Evolutionary conservation across 2,797 vertebrate genomes (phyloP).

Genomic region (Clarias fuscus): DNA sequence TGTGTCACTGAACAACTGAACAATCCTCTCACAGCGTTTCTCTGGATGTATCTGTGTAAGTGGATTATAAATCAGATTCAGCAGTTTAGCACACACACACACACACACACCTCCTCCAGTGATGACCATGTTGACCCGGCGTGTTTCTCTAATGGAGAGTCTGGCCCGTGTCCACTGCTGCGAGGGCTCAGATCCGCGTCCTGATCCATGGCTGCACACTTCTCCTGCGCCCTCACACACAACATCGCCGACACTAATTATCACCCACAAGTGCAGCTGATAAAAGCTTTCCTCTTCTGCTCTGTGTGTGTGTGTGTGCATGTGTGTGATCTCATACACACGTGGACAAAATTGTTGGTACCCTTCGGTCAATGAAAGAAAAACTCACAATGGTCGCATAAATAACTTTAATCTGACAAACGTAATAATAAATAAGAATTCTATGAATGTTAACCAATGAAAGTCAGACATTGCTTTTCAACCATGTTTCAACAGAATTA

Average conservation of each 20-base stretch:
- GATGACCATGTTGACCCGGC: constrained; percentile 78
- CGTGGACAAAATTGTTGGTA: too few relatives aligned
- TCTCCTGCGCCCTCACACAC: constrained; percentile 63
- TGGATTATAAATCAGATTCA: constrained; percentile 23
- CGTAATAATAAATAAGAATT: too few relatives aligned
- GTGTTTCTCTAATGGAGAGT: constrained; percentile 74
- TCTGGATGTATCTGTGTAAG: constrained; percentile 10
- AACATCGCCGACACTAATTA: constrained; percentile 73
- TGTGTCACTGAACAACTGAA: neutral
- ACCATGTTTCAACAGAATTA: too few relatives aligned
- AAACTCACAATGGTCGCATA: too few relatives aligned
- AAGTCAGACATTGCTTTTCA: too few relatives aligned
- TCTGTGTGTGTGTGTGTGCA: constrained; percentile 9
- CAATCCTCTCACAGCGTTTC: neutral
- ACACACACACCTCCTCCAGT: neutral
- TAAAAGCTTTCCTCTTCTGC: constrained; percentile 59
- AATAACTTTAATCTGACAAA: too few relatives aligned
- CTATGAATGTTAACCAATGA: too few relatives aligned
- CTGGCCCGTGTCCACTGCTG: constrained; percentile 74
- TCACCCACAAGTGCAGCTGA: constrained; percentile 62
- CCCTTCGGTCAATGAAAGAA: too few relatives aligned
- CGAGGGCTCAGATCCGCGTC: constrained; percentile 51
- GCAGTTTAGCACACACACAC: constrained; percentile 30
- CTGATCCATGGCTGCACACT: constrained; percentile 56
- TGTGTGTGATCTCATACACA: neutral